Evolutionary conservation across 2,888 invertebrate species (phyloP).

Genomic region (Atethmia centrago): DNA sequence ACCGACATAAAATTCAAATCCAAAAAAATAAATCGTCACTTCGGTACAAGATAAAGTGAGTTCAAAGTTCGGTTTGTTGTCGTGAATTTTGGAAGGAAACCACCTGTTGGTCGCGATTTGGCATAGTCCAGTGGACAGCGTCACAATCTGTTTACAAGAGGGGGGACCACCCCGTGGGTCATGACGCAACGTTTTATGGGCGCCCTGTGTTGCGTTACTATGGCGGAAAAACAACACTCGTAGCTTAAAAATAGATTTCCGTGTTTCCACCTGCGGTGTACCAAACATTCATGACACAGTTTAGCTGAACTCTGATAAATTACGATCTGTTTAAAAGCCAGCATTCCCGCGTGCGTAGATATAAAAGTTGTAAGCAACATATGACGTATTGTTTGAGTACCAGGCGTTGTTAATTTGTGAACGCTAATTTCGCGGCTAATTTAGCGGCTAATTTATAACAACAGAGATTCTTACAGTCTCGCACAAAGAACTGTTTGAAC

Average conservation of each 20-base stretch:
- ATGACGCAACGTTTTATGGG: constrained; percentile 88
- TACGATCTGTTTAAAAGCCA: constrained; percentile 69
- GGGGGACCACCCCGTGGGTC: constrained; percentile 80
- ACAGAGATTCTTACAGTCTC: constrained; percentile 67
- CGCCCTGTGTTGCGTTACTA: constrained; percentile 84
- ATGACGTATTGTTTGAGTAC: constrained; percentile 58
- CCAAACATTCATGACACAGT: constrained; percentile 77
- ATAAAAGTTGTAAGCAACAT: constrained; percentile 56
- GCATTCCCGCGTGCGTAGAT: constrained; percentile 53
- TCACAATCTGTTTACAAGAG: constrained; percentile 89
- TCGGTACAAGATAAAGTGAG: constrained; percentile 53
- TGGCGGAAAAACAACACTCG: constrained; percentile 88
- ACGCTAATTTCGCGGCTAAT: constrained; percentile 71
- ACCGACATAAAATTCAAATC: constrained; percentile 64
- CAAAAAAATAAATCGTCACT: constrained; percentile 36
- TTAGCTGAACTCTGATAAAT: constrained; percentile 66
- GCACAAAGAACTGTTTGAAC: constrained; percentile 69
- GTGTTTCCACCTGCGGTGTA: constrained; percentile 80
- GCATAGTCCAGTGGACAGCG: constrained; percentile 83
- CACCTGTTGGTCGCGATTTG: constrained; percentile 88
- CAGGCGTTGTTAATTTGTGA: constrained; percentile 55
- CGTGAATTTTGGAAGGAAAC: constrained; percentile 72
- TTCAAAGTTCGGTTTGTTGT: constrained; percentile 50
- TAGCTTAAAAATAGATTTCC: constrained; percentile 87
- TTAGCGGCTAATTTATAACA: constrained; percentile 71